Percentiles rank a stretch among this genome's conserved stretches.
phyloP scores from a whole-genome alignment of 2,113 vertebrate species.

The Erinaceus europaeus region DNA sequence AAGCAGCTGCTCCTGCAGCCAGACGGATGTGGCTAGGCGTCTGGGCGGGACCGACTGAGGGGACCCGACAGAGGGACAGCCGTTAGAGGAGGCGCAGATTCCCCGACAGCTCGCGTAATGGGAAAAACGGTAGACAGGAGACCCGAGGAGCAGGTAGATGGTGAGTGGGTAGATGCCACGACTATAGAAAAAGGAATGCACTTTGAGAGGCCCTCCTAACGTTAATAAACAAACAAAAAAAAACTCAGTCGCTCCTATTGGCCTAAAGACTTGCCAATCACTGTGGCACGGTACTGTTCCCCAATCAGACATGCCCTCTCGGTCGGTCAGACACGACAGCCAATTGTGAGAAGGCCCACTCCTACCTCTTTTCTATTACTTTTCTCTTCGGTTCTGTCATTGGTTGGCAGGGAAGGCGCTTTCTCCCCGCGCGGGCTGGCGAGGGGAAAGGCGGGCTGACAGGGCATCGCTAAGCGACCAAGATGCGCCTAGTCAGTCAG shows the following conservation, averaged over 20 bases:
- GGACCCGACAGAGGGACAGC: not conserved
- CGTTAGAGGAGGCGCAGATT: not conserved
- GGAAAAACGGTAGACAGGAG: not conserved
- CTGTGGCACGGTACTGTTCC: not conserved
- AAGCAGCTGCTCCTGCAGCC: slow-evolving; percentile 56
- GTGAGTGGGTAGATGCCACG: not conserved
- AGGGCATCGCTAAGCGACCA: slow-evolving; percentile 42
- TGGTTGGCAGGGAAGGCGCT: slow-evolving; percentile 10
- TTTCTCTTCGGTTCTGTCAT: slow-evolving; percentile 33
- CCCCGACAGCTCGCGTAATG: not conserved
- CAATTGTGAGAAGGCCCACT: not conserved
- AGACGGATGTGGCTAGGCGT: slow-evolving; percentile 10
- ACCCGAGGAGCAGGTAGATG: not conserved
- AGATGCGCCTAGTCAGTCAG: rapidly evolving
- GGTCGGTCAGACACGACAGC: not conserved
- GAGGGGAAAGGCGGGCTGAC: not conserved
- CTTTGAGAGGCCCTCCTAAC: not conserved
- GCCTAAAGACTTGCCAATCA: slow-evolving; percentile 39
- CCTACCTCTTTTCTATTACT: not conserved
- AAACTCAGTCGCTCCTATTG: slow-evolving; percentile 13
- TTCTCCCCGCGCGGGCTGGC: not conserved
- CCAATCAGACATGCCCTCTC: slow-evolving; percentile 20
- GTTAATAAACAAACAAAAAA: no score
- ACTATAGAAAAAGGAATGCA: not conserved
- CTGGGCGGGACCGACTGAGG: not conserved